Conservation (phyloP, 1,140 invertebrate species). For the Tetragonula clypearis region DNA sequence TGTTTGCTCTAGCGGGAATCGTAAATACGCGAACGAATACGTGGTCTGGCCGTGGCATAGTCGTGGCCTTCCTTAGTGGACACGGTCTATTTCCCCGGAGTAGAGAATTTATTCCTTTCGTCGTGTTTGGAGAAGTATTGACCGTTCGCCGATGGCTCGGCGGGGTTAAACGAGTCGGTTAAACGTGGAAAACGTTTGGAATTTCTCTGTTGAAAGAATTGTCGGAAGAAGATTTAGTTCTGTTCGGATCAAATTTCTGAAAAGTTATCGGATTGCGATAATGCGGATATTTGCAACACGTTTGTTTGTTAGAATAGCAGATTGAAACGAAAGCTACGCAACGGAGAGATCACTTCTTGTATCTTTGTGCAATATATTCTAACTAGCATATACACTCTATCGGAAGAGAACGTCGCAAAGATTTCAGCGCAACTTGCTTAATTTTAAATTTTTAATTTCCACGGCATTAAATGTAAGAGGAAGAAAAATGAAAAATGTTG, state of each 20-base stretch:
- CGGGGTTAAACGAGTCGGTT: neutral
- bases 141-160: neutral
- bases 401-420: too few species aligned
- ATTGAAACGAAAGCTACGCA: too few species aligned
- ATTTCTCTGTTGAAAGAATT: neutral
- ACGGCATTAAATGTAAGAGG: too few species aligned
- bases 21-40: conserved; percentile 8
- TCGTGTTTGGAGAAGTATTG: conserved; percentile 12
- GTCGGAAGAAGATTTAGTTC: neutral
- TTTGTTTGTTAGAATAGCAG: neutral
- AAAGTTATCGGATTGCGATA: neutral
- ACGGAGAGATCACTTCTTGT: too few species aligned
- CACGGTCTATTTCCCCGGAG: neutral
- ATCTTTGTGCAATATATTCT: too few species aligned
- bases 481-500: too few species aligned
- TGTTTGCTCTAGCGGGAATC: conserved; percentile 36
- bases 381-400: too few species aligned
- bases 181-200: neutral
- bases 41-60: neutral
- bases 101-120: neutral
- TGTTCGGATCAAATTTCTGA: neutral
- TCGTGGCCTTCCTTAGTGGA: neutral
- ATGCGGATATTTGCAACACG: neutral
- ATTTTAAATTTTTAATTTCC: too few species aligned
- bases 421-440: too few species aligned